Evolutionary conservation across 2,888 invertebrate genomes (phyloP).

Genomic region (Leuctra nigra): DNA sequence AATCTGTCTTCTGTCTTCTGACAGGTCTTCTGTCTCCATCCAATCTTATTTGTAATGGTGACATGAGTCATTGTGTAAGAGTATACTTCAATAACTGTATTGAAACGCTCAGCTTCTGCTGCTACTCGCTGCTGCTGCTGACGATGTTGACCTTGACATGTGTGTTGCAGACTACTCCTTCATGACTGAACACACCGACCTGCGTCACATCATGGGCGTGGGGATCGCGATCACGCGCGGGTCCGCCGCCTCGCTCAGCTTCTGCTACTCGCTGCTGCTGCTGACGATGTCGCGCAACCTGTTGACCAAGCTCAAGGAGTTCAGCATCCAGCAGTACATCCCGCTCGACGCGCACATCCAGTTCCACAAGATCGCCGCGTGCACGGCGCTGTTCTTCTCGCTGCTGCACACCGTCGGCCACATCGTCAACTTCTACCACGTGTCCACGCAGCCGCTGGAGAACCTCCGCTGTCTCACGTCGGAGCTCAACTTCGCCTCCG

Average conservation of each 20-base stretch:
- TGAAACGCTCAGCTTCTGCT: too few relatives aligned
- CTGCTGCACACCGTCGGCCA: constrained; percentile 89
- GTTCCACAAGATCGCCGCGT: constrained; percentile 95
- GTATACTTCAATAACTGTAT: too few relatives aligned
- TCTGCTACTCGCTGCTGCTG: constrained; percentile 85
- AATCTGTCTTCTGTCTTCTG: too few relatives aligned
- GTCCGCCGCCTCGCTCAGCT: constrained; percentile 88
- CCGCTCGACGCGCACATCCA: constrained; percentile 84
- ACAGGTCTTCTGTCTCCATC: too few relatives aligned
- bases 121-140: too few relatives aligned
- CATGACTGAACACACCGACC: constrained; percentile 91
- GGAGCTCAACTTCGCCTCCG: constrained; percentile 90
- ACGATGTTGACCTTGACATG: too few relatives aligned
- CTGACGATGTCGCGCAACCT: constrained; percentile 91
- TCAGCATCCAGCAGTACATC: constrained; percentile 76
- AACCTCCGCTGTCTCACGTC: constrained; percentile 87
- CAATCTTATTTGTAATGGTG: too few relatives aligned
- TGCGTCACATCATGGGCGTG: constrained; percentile 94
- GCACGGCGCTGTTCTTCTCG: constrained; percentile 90
- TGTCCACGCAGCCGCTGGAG: constrained; percentile 90
- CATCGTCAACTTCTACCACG: constrained; percentile 95
- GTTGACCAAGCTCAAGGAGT: constrained; percentile 88
- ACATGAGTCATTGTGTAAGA: too few relatives aligned
- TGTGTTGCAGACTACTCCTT: constrained; percentile 85
- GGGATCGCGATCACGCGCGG: constrained; percentile 93